phyloP scores from a whole-genome alignment of 1,140 invertebrate genomes.

The Geopemphigus sp. region DNA sequence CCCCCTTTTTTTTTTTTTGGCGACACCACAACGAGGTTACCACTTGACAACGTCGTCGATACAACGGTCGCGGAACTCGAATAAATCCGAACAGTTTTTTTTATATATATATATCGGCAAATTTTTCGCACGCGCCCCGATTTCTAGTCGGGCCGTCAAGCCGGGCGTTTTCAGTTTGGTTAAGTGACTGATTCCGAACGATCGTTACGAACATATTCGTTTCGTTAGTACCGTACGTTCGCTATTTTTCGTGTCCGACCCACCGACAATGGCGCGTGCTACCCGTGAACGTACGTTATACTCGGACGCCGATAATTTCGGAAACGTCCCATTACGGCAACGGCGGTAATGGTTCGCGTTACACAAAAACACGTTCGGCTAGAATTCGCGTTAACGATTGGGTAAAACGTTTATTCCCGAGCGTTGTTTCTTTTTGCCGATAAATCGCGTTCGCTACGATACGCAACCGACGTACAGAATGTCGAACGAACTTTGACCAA shows the following conservation, averaged over 20 bases:
- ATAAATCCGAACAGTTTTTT: background rate
- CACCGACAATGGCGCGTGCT: no score
- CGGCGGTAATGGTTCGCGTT: background rate
- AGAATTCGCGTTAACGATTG: no score
- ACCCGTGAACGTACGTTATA: no score
- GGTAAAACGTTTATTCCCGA: no score
- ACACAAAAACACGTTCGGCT: background rate
- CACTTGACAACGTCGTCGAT: background rate
- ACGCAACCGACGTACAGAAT: no score
- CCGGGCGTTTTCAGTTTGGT: slow-evolving; percentile 13
- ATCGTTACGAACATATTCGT: background rate
- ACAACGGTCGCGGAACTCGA: background rate
- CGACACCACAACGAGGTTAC: background rate
- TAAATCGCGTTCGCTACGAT: no score
- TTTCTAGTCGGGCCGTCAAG: no score
- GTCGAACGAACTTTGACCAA: no score
- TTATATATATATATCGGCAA: background rate
- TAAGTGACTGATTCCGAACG: slow-evolving; percentile 19
- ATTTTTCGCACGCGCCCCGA: background rate
- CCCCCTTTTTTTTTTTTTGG: background rate
- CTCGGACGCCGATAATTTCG: background rate
- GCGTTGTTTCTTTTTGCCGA: no score
- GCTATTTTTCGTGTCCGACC: background rate
- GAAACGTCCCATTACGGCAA: no score
- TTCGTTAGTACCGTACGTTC: slow-evolving; percentile 9